Evolutionary conservation across 2,888 invertebrate species (phyloP).

Genomic region (Ischnus inquisitorius): DNA sequence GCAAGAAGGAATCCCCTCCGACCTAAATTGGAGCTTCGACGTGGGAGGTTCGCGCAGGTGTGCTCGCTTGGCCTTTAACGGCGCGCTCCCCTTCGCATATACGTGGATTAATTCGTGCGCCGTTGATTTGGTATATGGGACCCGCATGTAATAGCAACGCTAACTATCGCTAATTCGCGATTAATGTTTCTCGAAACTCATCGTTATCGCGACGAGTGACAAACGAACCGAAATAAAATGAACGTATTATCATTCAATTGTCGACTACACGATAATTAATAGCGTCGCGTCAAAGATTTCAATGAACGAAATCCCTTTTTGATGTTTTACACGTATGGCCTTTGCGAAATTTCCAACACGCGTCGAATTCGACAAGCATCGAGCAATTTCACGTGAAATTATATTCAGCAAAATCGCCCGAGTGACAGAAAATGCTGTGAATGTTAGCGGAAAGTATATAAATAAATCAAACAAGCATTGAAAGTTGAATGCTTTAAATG

Average conservation of each 20-base stretch:
- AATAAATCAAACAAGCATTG: background rate
- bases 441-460: too few species aligned
- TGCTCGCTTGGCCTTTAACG: conserved; percentile 7
- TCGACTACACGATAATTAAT: background rate
- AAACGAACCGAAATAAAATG: conserved; percentile 7
- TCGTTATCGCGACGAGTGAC: conserved; percentile 15
- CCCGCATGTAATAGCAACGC: conserved; percentile 32
- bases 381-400: too few species aligned
- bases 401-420: too few species aligned
- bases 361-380: too few species aligned
- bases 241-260: background rate
- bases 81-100: background rate
- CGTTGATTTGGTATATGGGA: conserved; percentile 52
- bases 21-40: conserved; percentile 62
- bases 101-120: conserved; percentile 11
- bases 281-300: background rate
- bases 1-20: conserved; percentile 31
- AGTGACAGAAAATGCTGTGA: background rate
- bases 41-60: conserved; percentile 42
- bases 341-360: background rate
- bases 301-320: background rate
- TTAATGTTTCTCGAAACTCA: conserved; percentile 2
- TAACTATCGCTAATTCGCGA: conserved; percentile 27
- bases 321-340: background rate
- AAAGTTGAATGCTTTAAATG: conserved; percentile 6